Conservation (phyloP, 2,113 vertebrate genomes). For the Hypanus sabinus region DNA sequence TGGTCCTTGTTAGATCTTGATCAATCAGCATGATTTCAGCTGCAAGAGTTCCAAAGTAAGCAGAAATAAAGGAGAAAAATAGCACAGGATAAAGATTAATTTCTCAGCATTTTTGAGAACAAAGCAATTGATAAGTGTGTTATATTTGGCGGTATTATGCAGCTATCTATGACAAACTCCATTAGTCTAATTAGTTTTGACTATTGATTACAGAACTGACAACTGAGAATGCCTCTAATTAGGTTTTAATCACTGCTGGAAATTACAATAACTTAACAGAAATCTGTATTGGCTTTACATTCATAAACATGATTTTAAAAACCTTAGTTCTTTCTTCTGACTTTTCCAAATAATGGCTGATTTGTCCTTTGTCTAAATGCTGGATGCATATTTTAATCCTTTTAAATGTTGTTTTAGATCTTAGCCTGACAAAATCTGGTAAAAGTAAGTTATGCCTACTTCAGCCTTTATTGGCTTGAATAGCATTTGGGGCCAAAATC, state of each 20-base stretch:
- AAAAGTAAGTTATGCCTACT: not conserved
- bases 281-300: not conserved
- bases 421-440: not conserved
- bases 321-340: not conserved
- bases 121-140: not conserved
- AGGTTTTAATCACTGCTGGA: not conserved
- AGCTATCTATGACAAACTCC: not conserved
- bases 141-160: slow-evolving; percentile 9
- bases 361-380: not conserved
- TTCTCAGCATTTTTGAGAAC: not conserved
- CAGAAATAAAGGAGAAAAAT: not conserved
- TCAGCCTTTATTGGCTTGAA: not conserved
- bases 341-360: not conserved
- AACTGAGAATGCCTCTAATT: slow-evolving; percentile 4
- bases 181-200: not conserved
- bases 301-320: not conserved
- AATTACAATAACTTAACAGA: not conserved
- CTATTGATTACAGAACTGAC: not conserved
- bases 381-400: not conserved
- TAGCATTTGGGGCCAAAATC: not conserved
- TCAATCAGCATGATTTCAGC: not conserved
- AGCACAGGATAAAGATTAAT: not conserved
- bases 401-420: not conserved
- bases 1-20: slow-evolving; percentile 1
- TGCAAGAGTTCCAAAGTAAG: not conserved